Evolutionary conservation across 2,797 vertebrate genomes (phyloP), one percentile per base, ranked within the genome.

Genomic region (Anguilla marmorata): DNA sequence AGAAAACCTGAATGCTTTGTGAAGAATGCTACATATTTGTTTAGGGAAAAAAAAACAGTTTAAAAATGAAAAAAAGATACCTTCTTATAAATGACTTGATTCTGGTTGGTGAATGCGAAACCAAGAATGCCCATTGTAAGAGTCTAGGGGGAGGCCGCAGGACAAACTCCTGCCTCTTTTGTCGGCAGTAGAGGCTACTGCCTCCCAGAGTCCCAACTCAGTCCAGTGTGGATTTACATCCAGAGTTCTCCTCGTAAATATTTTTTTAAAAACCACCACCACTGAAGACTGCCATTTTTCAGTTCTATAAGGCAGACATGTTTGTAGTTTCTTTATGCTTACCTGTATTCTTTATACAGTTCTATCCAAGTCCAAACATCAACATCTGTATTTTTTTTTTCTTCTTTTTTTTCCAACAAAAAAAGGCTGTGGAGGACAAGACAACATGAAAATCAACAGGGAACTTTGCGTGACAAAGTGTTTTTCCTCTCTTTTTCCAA

Each of bases 1-100:
- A 94, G 95, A 96, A 96, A 96, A 97, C 96, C 96, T 97, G 96
- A 97, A 97, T 97, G 96, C 96, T 97, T 95, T 95, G 96, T 94
- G 96, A 97, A 96, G 96, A 96, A 97, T 98, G 97, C 97, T 97
- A 98, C 97, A 98, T 97, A 96, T 97, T 95, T 92, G 93, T 94
- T 94, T 94, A 94, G 91, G 94, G 95, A 93, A 94, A 95, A 93
- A 93, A 93, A 92, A 91, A 92, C 58, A 63, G 58, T 91, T 90
- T 94, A 95, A 93, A 94, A 95, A 93, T 92, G 93, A 92, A 93
- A 92, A 90, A 92, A 92, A 94, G 93, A 94, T 93, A 91, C 90
- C 90, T 76, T 93, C 91, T 94, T 93, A 94, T 90, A 92, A 93
- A 93, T 92, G 93, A 93, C 86, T 91, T 90, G 91, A 95, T 93